phyloP scores from a whole-genome alignment of 2,113 vertebrate genomes.

The Elanus axillaris region DNA sequence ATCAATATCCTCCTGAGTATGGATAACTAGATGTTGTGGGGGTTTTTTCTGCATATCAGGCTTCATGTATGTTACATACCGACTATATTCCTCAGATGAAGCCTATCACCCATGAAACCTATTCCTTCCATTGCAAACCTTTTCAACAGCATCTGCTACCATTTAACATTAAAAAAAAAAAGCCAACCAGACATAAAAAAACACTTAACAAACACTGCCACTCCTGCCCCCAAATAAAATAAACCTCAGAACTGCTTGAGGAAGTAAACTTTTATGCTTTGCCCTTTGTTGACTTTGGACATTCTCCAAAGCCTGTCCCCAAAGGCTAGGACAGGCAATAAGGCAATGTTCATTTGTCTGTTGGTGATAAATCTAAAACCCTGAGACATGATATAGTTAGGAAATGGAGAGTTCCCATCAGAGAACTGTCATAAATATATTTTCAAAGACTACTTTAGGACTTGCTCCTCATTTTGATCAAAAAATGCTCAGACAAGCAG shows the following conservation, averaged over 20 bases:
- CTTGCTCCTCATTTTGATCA: not conserved
- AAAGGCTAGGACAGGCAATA: not conserved
- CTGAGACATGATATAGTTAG: not conserved
- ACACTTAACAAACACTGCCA: not conserved
- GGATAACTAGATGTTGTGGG: not conserved
- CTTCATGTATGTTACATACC: not conserved
- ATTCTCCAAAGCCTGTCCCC: not conserved
- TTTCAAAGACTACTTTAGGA: not conserved
- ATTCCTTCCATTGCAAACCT: not conserved
- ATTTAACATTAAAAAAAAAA: not conserved
- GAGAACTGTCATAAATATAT: not conserved
- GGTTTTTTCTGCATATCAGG: not conserved
- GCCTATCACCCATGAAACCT: not conserved
- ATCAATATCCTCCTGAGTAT: not conserved
- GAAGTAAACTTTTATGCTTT: not conserved
- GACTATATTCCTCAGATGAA: not conserved
- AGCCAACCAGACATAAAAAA: not conserved
- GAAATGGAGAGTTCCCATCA: not conserved
- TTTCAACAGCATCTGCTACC: not conserved
- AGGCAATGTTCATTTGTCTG: not conserved
- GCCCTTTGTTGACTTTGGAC: not conserved
- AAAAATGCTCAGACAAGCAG: not conserved
- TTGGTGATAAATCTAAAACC: not conserved
- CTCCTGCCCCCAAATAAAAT: not conserved
- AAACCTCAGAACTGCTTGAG: not conserved